Conservation (phyloP, 2,797 vertebrate species). For the Lacerta bilineata region DNA sequence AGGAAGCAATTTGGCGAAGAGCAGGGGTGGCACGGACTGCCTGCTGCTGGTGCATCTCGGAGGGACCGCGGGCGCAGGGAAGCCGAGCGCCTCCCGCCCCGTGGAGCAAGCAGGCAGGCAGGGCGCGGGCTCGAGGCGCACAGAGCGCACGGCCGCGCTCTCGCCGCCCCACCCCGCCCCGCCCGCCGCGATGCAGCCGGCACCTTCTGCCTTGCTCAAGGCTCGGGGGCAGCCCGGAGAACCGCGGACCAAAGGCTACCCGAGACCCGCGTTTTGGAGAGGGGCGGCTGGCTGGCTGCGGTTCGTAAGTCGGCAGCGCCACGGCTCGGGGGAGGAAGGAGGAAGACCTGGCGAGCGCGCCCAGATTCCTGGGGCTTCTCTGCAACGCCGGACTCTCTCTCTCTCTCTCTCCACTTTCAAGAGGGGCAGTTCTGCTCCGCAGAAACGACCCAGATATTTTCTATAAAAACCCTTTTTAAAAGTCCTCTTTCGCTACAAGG, state of each 20-base stretch:
- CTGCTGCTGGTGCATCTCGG: too few relatives aligned
- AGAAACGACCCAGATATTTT: not conserved
- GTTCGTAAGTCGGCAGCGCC: not conserved
- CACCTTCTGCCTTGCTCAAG: not conserved
- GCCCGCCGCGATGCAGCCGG: too few relatives aligned
- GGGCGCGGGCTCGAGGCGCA: conserved; percentile 11
- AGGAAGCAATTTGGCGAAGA: not conserved
- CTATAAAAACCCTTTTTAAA: too few relatives aligned
- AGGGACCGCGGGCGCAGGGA: not conserved
- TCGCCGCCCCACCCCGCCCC: too few relatives aligned
- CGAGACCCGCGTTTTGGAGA: not conserved
- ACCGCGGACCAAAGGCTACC: too few relatives aligned
- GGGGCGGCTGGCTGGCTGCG: not conserved
- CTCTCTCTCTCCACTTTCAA: not conserved
- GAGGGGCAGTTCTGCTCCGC: not conserved
- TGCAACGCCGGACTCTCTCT: not conserved
- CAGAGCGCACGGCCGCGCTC: too few relatives aligned
- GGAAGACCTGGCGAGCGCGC: not conserved
- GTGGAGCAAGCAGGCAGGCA: not conserved
- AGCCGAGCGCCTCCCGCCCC: not conserved
- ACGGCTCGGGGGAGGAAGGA: too few relatives aligned
- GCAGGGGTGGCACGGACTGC: not conserved
- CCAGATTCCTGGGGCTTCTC: not conserved
- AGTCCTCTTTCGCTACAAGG: not conserved
- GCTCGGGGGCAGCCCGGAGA: too few relatives aligned